phyloP scores from a whole-genome alignment of 1,140 invertebrate genomes.

The Neodiprion fabricii region DNA sequence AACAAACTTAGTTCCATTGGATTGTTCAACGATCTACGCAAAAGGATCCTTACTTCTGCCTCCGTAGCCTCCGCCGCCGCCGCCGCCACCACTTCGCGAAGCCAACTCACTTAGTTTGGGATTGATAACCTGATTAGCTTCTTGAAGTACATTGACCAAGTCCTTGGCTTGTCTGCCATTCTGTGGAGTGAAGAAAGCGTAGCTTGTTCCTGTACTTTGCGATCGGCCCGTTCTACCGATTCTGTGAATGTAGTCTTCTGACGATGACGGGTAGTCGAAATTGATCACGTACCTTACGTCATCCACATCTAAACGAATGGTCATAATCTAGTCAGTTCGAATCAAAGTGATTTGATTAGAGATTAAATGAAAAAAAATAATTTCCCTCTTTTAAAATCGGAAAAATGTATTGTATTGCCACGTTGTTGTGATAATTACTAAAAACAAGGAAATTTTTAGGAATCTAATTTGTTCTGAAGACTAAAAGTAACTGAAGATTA shows the following conservation, averaged over 20 bases:
- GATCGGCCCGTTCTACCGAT: constrained; percentile 96
- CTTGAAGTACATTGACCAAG: constrained; percentile 87
- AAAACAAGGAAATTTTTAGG: too few species aligned
- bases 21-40: too few species aligned
- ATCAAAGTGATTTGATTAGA: too few species aligned
- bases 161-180: constrained; percentile 92
- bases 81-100: constrained; percentile 44
- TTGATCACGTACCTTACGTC: constrained; percentile 99
- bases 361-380: too few species aligned
- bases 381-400: too few species aligned
- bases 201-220: constrained; percentile 93
- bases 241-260: constrained; percentile 99
- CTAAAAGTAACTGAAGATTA: too few species aligned
- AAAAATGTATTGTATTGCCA: too few species aligned
- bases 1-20: constrained; percentile 14
- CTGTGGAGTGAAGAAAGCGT: constrained; percentile 96
- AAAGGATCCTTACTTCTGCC: constrained; percentile 48
- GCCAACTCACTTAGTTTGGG: constrained; percentile 65
- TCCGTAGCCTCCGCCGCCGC: constrained; percentile 38
- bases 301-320: constrained; percentile 85
- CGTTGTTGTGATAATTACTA: too few species aligned
- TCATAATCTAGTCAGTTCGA: neutral
- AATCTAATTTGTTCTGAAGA: too few species aligned
- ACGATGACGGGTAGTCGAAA: constrained; percentile 97
- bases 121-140: constrained; percentile 90